Conservation (phyloP, 2,113 vertebrate genomes). For the Capricornis sumatraensis region DNA sequence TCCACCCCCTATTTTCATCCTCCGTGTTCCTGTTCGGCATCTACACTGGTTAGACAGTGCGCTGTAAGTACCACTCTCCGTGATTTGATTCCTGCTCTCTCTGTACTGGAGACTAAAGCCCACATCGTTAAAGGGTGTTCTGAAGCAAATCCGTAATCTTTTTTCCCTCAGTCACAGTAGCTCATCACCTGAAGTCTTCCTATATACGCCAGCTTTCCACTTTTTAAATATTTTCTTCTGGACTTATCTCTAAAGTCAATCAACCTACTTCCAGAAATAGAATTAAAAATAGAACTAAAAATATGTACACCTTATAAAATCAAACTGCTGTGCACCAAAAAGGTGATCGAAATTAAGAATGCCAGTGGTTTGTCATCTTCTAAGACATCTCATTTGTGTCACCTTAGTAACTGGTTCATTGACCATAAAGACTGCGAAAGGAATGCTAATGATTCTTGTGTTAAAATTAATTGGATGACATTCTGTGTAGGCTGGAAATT, state of each 20-base stretch:
- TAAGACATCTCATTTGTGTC: background rate
- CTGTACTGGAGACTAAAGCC: background rate
- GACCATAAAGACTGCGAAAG: background rate
- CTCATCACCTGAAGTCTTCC: background rate
- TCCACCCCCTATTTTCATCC: background rate
- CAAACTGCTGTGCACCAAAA: background rate
- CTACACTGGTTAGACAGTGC: background rate
- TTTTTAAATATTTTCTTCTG: slow-evolving; percentile 15
- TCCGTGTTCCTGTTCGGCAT: background rate
- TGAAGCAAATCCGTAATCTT: background rate
- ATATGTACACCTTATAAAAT: background rate
- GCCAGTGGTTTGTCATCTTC: background rate
- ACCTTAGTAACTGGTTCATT: background rate
- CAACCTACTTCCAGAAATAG: slow-evolving; percentile 22
- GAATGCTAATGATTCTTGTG: background rate
- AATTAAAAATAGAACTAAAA: background rate
- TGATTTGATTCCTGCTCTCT: background rate
- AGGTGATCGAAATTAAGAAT: background rate
- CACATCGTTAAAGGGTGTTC: background rate
- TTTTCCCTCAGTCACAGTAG: background rate
- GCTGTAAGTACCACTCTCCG: background rate
- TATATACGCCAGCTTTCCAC: background rate
- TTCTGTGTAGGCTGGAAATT: background rate
- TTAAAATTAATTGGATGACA: slow-evolving; percentile 24
- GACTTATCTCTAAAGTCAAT: slow-evolving; percentile 28